These are phyloP conservation scores for Enteromius unitaeniatus DNA, from an alignment of 2,797 vertebrate genomes.

Conservation along the genomic window DNA sequence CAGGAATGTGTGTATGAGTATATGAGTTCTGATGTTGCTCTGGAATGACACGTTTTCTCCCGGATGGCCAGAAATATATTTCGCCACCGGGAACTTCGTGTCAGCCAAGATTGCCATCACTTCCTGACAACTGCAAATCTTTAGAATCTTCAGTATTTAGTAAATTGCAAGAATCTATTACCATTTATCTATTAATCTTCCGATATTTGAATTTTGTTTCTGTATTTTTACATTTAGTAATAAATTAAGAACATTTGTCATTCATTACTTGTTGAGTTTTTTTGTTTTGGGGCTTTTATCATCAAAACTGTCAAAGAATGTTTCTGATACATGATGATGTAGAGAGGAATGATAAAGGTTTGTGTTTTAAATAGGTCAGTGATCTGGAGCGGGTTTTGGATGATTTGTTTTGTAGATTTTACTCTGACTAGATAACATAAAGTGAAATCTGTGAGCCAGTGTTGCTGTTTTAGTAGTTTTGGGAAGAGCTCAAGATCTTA, in stretches of 20 bases:
- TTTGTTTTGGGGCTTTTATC: background rate
- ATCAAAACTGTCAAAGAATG: background rate
- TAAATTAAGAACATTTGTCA: conserved; percentile 15
- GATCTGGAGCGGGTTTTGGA: background rate
- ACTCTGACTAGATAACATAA: background rate
- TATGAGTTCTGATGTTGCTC: conserved; percentile 75
- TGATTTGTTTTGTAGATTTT: background rate
- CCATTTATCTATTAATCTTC: too few species aligned
- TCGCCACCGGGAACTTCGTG: conserved; percentile 95
- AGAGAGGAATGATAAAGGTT: background rate
- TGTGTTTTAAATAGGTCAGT: background rate
- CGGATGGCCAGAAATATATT: conserved; percentile 85
- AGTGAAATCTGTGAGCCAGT: background rate
- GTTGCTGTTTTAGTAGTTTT: conserved; percentile 1
- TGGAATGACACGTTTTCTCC: conserved; percentile 99
- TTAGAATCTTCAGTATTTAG: background rate
- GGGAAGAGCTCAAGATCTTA: background rate
- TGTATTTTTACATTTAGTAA: background rate
- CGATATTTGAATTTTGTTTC: background rate
- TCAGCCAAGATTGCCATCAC: conserved; percentile 86
- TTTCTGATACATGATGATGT: background rate
- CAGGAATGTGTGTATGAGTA: background rate
- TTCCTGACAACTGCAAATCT: conserved; percentile 17
- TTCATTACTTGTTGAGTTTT: background rate
- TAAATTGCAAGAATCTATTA: background rate